Conservation (phyloP, 2,888 invertebrate genomes). For the Clunio marinus region DNA sequence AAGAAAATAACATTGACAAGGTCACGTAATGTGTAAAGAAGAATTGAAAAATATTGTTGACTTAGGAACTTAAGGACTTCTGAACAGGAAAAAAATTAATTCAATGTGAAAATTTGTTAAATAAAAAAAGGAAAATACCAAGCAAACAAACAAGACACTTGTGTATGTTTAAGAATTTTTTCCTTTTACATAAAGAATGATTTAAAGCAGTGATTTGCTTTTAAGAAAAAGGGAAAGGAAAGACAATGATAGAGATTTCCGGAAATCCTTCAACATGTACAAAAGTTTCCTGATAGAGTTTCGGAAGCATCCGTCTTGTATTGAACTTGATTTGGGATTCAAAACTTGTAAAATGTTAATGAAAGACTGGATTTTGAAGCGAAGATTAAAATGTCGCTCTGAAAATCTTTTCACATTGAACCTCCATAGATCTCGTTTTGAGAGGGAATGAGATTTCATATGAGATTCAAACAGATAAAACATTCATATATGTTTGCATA, state of each 20-base stretch:
- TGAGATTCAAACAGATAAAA: conserved; percentile 16
- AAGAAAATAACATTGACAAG: no score
- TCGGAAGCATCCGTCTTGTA: no score
- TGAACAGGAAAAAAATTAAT: neutral
- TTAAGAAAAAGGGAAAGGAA: no score
- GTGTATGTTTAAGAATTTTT: neutral
- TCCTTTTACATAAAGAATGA: no score
- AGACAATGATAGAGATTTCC: no score
- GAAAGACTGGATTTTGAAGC: no score
- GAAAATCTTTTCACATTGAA: neutral
- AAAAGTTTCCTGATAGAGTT: no score
- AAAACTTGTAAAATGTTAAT: no score
- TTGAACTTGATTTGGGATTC: no score
- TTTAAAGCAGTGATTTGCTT: no score
- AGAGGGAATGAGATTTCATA: conserved; percentile 9
- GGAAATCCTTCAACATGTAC: no score
- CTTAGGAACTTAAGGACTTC: neutral
- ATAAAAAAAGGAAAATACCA: neutral
- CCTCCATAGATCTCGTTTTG: neutral
- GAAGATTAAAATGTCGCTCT: neutral
- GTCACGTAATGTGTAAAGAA: neutral
- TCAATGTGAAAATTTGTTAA: neutral
- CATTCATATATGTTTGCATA: no score
- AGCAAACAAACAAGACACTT: neutral
- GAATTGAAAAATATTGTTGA: conserved; percentile 7